phyloP scores from a whole-genome alignment of 2,113 vertebrate species.

The Pygoscelis adeliae region DNA sequence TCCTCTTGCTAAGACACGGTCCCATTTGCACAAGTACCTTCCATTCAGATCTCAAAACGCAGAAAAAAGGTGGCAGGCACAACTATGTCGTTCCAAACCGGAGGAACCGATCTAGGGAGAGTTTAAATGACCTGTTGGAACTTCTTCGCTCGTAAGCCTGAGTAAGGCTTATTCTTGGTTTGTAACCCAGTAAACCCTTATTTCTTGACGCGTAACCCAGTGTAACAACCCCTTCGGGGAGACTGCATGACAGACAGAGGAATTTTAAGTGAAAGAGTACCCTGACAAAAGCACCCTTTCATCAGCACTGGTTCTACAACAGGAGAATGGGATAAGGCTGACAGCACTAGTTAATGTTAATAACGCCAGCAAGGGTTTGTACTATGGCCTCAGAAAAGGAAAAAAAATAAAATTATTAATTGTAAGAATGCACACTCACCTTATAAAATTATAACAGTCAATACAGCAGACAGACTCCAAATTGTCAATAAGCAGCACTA shows the following conservation, averaged over 20 bases:
- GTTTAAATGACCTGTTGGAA: not conserved
- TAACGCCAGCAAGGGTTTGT: not conserved
- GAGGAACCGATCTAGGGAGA: rapidly evolving
- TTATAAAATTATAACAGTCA: not conserved
- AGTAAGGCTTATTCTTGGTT: not conserved
- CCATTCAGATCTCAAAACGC: not conserved
- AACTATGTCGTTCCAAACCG: not conserved
- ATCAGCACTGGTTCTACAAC: not conserved
- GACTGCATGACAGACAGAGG: not conserved
- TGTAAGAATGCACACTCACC: not conserved
- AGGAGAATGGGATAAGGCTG: not conserved
- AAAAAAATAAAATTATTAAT: not conserved
- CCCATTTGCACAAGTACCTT: not conserved
- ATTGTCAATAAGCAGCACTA: not conserved
- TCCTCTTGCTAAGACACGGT: not conserved
- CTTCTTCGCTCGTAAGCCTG: rapidly evolving
- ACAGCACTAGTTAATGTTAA: not conserved
- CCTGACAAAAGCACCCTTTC: not conserved
- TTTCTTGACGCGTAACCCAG: not conserved
- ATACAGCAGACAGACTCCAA: not conserved
- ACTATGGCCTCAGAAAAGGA: not conserved
- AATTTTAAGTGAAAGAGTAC: not conserved
- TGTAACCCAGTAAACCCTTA: not conserved
- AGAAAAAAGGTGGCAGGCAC: not conserved
- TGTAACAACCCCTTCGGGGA: not conserved